Base-by-base conservation (phyloP, 2,113 vertebrate genomes). In the Nicator chloris region DNA sequence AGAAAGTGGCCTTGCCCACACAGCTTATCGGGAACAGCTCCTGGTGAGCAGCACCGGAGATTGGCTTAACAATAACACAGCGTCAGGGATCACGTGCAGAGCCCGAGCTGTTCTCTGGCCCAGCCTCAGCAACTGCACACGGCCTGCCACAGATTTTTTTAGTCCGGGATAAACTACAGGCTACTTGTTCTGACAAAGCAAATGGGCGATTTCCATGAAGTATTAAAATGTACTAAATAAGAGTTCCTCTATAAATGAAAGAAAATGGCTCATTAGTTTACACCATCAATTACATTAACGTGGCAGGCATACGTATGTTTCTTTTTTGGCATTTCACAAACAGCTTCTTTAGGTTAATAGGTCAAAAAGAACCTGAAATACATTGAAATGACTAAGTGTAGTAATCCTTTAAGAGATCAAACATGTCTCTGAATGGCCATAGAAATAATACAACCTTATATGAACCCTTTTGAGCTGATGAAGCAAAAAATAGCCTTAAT, bases 1-100 rank as follows among this genome's bases (percentile, higher is more conserved):
- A 37, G 23, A 37, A 35, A 68, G 54, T 11, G 72, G 31, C 45
- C 35, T 79, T 84, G 82, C 26, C 72, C 44, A 5, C 30, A 4
- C 1, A 14, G 44, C 26, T 24, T 35, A 70, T 57, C 13, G 3
- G 51, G 39, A 90, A 35, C 11, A 45, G 86, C 45, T 77, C 44
- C 31, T 6, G 23, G 70, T 27, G 49, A 86, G 76, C 14, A 66
- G 59, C 60, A 50, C n/a, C 0, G 1, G 61, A 49, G 76, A 56
- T 2, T 0, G 4, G 53, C 50, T 50, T 2, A 7, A 14, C 44
- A 40, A 42, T 6, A 21, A 11, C 49, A 5, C 51, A 13, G 53
- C 4, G 4, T 16, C 64, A 51, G 11, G 0, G 11, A 33, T 10
- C 33, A 42, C 2, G 1, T 24, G 54, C 47, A 19, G 72, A 5